These are phyloP conservation scores for Leuctra nigra DNA, from an alignment of 2,888 invertebrate species.

Conservation along the genomic window DNA sequence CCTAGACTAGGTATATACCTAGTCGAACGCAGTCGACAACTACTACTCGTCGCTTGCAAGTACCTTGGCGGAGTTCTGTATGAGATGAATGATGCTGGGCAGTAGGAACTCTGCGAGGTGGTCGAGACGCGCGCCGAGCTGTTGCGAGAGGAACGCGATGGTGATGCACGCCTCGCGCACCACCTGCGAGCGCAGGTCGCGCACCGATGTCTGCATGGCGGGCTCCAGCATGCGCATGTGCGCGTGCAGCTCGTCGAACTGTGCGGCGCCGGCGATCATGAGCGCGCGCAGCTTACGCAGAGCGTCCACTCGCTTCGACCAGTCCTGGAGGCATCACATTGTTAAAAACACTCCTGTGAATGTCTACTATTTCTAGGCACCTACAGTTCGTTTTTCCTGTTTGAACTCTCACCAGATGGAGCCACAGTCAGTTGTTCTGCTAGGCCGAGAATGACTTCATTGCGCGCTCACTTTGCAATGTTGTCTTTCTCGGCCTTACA, in stretches of 20 bases:
- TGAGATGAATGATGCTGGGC: constrained; percentile 76
- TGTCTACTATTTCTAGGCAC: too few species aligned
- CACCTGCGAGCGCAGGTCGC: constrained; percentile 63
- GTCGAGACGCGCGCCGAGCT: constrained; percentile 74
- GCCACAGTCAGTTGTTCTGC: too few species aligned
- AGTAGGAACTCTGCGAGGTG: constrained; percentile 79
- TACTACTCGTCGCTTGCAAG: too few species aligned
- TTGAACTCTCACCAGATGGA: too few species aligned
- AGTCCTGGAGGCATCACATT: constrained; percentile 53
- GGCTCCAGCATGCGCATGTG: constrained; percentile 73
- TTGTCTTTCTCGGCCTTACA: too few species aligned
- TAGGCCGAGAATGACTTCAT: too few species aligned
- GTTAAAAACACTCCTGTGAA: too few species aligned
- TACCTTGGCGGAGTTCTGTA: constrained; percentile 94
- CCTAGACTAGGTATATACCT: too few species aligned
- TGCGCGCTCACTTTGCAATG: too few species aligned
- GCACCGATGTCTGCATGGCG: constrained; percentile 69
- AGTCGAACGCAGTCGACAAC: too few species aligned
- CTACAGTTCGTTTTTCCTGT: too few species aligned
- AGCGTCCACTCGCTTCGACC: constrained; percentile 91
- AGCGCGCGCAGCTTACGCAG: constrained; percentile 83
- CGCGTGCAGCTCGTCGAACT: constrained; percentile 64
- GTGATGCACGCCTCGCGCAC: constrained; percentile 95
- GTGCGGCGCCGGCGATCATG: constrained; percentile 71
- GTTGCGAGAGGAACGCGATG: constrained; percentile 84